phyloP scores from a whole-genome alignment of 2,797 vertebrate genomes.

The Sorex maritimensis region DNA sequence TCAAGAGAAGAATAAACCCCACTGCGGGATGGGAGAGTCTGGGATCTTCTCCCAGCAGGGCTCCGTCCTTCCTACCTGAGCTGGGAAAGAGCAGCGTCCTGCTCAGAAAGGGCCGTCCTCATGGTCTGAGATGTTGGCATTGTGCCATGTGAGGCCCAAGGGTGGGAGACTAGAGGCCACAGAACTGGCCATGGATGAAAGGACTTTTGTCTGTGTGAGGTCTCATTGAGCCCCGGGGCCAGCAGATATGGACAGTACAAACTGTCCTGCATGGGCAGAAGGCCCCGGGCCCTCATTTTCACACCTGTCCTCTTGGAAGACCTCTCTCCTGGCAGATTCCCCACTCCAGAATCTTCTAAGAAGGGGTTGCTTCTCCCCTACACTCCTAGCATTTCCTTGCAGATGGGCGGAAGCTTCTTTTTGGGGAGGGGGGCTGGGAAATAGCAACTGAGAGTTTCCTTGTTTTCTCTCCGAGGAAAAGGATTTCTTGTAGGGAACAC shows the following conservation, averaged over 20 bases:
- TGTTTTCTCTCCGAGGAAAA: constrained; percentile 24
- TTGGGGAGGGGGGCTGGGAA: background rate
- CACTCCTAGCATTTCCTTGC: background rate
- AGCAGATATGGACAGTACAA: background rate
- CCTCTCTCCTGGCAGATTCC: background rate
- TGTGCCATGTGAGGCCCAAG: background rate
- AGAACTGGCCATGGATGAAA: background rate
- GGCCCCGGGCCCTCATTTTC: background rate
- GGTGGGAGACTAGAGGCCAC: background rate
- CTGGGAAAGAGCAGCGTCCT: background rate
- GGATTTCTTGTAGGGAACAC: constrained; percentile 69
- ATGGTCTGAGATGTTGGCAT: background rate
- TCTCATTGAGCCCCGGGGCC: background rate
- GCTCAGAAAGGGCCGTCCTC: background rate
- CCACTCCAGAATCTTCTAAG: constrained; percentile 8
- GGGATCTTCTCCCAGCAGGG: background rate
- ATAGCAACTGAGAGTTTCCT: background rate
- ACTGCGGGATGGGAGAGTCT: background rate
- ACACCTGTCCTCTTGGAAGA: constrained; percentile 1
- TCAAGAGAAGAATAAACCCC: no score
- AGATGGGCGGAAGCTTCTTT: constrained; percentile 26
- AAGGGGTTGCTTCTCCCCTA: background rate
- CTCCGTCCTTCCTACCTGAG: background rate
- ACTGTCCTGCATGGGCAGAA: background rate
- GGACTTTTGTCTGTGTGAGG: background rate